Evolutionary conservation across 37 sponge, comb jelly and placozoan species (phyloP), one percentile per base, ranked within the genome.

Genomic region (Beroe forskalii): DNA sequence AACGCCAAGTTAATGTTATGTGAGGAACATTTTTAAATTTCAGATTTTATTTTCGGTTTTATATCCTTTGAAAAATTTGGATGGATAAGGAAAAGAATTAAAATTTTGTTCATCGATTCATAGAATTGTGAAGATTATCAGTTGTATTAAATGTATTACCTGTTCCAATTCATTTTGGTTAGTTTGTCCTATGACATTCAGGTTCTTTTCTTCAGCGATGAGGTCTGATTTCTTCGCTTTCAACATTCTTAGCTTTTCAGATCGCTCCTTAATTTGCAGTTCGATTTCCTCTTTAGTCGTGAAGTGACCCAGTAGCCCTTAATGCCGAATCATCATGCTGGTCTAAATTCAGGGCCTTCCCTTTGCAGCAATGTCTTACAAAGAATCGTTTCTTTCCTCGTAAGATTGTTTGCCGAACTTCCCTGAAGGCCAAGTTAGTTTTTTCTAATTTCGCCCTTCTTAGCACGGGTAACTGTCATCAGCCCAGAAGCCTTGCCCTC

Each of bases 231-330:
- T 37, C 86, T 1, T 41, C 48, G n/a, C 8, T 44, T 80, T 80
- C 86, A 80, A 80, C 1, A 6, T 25, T 30, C 30, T 80, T 48
- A 80, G 28, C 27, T 41, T 80, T 48, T 80, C 86, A 43, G 40
- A 38, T 25, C 35, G 28, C 55, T 80, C 86, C 24, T 27, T 80
- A 8, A 80, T 23, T 3, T 80, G 28, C 28, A 14, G 40, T 44
- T 80, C 86, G 28, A 80, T 80, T 2, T 80, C 86, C 17, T 41
- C 86, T 27, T 42, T 80, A 43, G n/a, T 80, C 9, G 86, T 80
- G 55, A 3, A 80, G 86, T 19, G 55, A 44, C 48, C 42, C 48
- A 9, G 86, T 6, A 20, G 86, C 44, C 27, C 42, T 42, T 27
- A 80, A 2, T 4, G n/a, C 42, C 1, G 42, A 14, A 43, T 80